phyloP scores from a whole-genome alignment of 2,797 vertebrate species.

The Cyclopterus lumpus region DNA sequence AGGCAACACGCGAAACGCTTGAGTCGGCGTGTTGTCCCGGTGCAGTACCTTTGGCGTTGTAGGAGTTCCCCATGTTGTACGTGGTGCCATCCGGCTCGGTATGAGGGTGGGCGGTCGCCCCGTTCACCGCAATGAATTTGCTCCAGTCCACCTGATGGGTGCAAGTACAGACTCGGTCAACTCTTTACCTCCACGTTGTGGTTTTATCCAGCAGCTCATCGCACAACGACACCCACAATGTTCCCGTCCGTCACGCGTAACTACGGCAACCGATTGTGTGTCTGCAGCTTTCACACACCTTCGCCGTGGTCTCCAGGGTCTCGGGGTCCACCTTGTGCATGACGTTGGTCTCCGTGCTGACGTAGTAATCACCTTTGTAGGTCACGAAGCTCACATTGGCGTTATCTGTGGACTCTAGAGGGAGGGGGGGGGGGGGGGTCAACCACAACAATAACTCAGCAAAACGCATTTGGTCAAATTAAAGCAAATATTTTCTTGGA shows the following conservation, averaged over 20 bases:
- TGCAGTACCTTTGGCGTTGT: slow-evolving; percentile 81
- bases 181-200: background rate
- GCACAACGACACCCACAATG: background rate
- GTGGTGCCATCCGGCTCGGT: slow-evolving; percentile 89
- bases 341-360: slow-evolving; percentile 87
- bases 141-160: slow-evolving; percentile 90
- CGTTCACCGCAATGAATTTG: slow-evolving; percentile 91
- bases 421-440: too few species aligned
- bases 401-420: slow-evolving; percentile 87
- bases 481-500: too few species aligned
- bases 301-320: slow-evolving; percentile 85
- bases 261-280: background rate
- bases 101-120: slow-evolving; percentile 93
- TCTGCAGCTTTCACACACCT: slow-evolving; percentile 74
- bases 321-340: slow-evolving; percentile 91
- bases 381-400: slow-evolving; percentile 87
- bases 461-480: too few species aligned
- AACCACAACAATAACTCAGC: background rate
- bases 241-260: too few species aligned
- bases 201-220: background rate
- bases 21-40: background rate
- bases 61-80: slow-evolving; percentile 96
- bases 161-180: slow-evolving; percentile 4
- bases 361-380: slow-evolving; percentile 92
- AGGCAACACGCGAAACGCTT: background rate